Evolutionary conservation across 2,888 invertebrate species (phyloP).

Genomic region (Apodemia zela): DNA sequence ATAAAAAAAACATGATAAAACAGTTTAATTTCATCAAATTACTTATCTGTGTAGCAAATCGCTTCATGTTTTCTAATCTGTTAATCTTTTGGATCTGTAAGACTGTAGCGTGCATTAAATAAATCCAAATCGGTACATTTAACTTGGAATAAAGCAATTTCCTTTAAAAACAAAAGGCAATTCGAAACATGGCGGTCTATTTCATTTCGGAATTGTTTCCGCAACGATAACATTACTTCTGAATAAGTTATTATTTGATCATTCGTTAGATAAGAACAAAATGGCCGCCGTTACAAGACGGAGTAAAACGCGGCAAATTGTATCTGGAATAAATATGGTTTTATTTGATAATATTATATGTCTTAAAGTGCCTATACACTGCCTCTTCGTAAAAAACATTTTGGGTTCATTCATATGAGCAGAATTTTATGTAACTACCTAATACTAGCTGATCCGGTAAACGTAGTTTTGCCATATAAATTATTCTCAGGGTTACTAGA

Average conservation of each 20-base stretch:
- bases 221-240: constrained; percentile 16
- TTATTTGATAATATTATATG: background rate
- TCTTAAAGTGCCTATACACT: background rate
- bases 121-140: constrained; percentile 10
- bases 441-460: too few species aligned
- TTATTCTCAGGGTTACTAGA: too few species aligned
- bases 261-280: constrained; percentile 13
- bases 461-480: too few species aligned
- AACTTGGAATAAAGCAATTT: constrained; percentile 12
- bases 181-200: constrained; percentile 7
- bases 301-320: constrained; percentile 5
- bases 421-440: too few species aligned
- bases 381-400: too few species aligned
- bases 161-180: constrained; percentile 12
- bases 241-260: constrained; percentile 17
- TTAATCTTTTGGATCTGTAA: constrained; percentile 6
- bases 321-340: constrained; percentile 2
- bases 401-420: too few species aligned
- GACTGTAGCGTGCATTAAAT: constrained; percentile 9
- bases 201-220: constrained; percentile 16
- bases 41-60: background rate
- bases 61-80: background rate
- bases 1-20: too few species aligned
- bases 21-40: too few species aligned
- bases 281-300: constrained; percentile 1